Percentiles rank a stretch among this genome's conserved stretches.
Conservation (phyloP, 2,113 vertebrate genomes). For the Aspiorhynchus laticeps region DNA sequence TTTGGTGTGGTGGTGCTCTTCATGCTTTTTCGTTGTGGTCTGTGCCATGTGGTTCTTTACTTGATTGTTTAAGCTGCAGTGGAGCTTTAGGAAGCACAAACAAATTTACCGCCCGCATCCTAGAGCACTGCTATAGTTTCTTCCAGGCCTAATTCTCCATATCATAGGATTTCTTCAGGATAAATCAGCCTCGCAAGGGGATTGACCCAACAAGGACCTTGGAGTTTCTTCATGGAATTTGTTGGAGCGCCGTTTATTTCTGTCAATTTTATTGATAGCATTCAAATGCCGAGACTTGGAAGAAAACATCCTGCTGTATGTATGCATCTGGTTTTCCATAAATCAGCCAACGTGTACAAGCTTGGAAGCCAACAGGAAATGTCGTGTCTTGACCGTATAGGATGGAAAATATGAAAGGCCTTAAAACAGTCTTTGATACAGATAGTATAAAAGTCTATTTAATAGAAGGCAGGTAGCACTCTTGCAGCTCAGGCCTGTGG, state of each 20-base stretch:
- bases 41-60: slow-evolving; percentile 28
- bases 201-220: background rate
- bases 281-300: background rate
- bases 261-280: background rate
- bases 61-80: slow-evolving; percentile 26
- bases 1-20: slow-evolving; percentile 49
- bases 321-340: background rate
- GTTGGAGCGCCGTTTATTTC: background rate
- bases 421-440: slow-evolving; percentile 53
- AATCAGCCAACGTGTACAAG: background rate
- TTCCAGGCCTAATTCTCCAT: background rate
- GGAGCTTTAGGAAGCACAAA: slow-evolving; percentile 20
- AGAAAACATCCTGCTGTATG: background rate
- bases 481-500: slow-evolving; percentile 55
- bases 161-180: background rate
- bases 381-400: background rate
- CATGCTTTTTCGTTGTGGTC: slow-evolving; percentile 34
- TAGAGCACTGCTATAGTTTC: background rate
- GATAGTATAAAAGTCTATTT: slow-evolving; percentile 80
- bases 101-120: background rate
- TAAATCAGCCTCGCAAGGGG: slow-evolving; percentile 13
- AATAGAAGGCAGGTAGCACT: slow-evolving; percentile 75
- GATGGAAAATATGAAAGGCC: background rate
- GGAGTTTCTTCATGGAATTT: background rate
- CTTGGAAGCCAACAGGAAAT: background rate